Evolutionary conservation across 2,888 invertebrate species (phyloP), one percentile per base, ranked within the genome.

Genomic region (Chydorus sphaericus): DNA sequence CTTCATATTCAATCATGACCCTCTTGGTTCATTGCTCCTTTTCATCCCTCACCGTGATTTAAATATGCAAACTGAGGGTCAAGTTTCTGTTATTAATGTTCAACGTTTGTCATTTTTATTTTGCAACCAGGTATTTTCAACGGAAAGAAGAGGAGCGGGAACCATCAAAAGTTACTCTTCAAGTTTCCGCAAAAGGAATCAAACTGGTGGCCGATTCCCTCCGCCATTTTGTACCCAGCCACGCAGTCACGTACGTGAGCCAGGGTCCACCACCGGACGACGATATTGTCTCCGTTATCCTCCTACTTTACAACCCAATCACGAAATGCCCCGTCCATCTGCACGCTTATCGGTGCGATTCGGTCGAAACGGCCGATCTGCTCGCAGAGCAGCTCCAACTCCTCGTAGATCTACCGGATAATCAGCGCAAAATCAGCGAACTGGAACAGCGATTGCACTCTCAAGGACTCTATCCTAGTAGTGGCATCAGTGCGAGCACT

Each of bases 311-410:
- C 69, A 96, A 96, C 73, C 93, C 94, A 0, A 82, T 89, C 56
- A 93, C 93, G 8, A 85, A 88, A 62, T 90, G 91, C 68, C 93
- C 93, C 0, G 82, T 96, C 28, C 94, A 96, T 68, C 91, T 93
- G 3, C 96, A 97, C 69, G 93, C 91, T 55, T 96, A 81, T 68
- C 60, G 62, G 65, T 74, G 73, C 69, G 96, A 96, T 70, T 90
- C 90, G 10, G 82, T 90, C 61, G 86, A 90, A 67, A 96, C 94
- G 20, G 94, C 96, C 0, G 80, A 85, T 59, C 78, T 90, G 67
- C 77, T 97, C 58, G 84, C 83, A 67, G 79, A 82, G 11, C 92
- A 92, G 66, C 72, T 96, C 58, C 85, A 87, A 70, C 79, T 83
- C 8, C 71, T 96, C 57, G 68, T 89, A 64, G 81, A 85, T 62